Evolutionary conservation across 2,888 invertebrate species (phyloP).

Genomic region (Phaedon cochleariae): DNA sequence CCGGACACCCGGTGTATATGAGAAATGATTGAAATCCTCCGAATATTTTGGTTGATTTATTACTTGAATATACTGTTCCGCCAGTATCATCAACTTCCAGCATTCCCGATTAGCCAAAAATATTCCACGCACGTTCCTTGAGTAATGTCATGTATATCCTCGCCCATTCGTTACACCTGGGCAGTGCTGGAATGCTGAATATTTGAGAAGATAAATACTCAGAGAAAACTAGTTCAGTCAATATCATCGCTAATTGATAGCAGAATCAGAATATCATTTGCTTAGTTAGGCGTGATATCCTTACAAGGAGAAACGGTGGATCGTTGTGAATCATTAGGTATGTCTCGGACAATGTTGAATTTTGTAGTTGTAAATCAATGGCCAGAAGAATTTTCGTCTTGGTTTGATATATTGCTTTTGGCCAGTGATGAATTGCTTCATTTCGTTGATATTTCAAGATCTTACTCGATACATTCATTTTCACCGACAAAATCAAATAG

Average conservation of each 20-base stretch:
- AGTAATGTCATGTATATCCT: neutral
- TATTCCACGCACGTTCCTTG: neutral
- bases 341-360: neutral
- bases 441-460: too few species aligned
- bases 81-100: neutral
- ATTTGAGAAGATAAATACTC: neutral
- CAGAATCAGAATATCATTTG: conserved; percentile 7
- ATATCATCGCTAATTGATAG: conserved; percentile 6
- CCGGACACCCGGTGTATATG: too few species aligned
- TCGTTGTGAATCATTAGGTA: neutral
- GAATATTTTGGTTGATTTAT: too few species aligned
- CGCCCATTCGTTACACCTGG: neutral
- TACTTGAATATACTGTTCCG: neutral
- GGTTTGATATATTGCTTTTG: too few species aligned
- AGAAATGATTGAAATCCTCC: too few species aligned
- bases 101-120: neutral
- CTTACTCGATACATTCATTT: too few species aligned
- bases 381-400: neutral
- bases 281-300: conserved; percentile 2
- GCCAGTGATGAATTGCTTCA: too few species aligned
- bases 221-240: conserved; percentile 4
- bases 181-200: neutral
- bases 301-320: neutral
- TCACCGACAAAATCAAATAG: too few species aligned
- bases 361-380: neutral